Conservation (phyloP, 2,888 invertebrate species). For the Rhagophthalmus giganteus region DNA sequence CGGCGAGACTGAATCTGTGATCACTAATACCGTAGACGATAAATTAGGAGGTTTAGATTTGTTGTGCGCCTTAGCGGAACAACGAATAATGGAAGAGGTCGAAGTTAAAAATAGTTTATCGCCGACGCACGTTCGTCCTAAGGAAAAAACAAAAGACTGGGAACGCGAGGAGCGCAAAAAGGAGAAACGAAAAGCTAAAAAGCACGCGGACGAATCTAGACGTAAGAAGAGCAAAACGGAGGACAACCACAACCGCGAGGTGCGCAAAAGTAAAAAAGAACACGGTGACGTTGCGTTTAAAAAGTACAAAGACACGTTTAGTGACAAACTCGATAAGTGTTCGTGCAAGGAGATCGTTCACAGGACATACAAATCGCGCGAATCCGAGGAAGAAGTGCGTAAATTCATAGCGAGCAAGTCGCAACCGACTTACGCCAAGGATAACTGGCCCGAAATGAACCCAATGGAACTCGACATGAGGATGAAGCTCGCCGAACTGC, state of each 20-base stretch:
- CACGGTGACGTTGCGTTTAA: slow-evolving; percentile 4
- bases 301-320: slow-evolving; percentile 12
- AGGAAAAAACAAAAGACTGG: slow-evolving; percentile 35
- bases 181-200: slow-evolving; percentile 56
- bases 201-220: slow-evolving; percentile 48
- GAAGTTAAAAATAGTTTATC: slow-evolving; percentile 48
- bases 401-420: slow-evolving; percentile 51
- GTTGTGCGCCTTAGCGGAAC: slow-evolving; percentile 82
- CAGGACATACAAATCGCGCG: slow-evolving; percentile 50
- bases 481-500: slow-evolving; percentile 76
- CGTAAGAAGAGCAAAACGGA: slow-evolving; percentile 51
- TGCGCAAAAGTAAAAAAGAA: slow-evolving; percentile 29
- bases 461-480: slow-evolving; percentile 83
- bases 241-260: slow-evolving; percentile 37
- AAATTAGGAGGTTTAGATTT: slow-evolving; percentile 71
- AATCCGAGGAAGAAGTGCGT: slow-evolving; percentile 54
- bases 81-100: slow-evolving; percentile 78
- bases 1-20: slow-evolving; percentile 57
- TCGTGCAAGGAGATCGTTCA: slow-evolving; percentile 43
- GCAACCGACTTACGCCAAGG: slow-evolving; percentile 44
- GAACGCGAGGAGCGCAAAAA: slow-evolving; percentile 46
- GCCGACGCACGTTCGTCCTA: slow-evolving; percentile 7
- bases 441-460: slow-evolving; percentile 61
- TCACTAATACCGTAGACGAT: slow-evolving; percentile 51
- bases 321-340: slow-evolving; percentile 35